Evolutionary conservation across 2,113 vertebrate genomes (phyloP), one percentile per base, ranked within the genome.

Genomic region (Galeopterus variegatus): DNA sequence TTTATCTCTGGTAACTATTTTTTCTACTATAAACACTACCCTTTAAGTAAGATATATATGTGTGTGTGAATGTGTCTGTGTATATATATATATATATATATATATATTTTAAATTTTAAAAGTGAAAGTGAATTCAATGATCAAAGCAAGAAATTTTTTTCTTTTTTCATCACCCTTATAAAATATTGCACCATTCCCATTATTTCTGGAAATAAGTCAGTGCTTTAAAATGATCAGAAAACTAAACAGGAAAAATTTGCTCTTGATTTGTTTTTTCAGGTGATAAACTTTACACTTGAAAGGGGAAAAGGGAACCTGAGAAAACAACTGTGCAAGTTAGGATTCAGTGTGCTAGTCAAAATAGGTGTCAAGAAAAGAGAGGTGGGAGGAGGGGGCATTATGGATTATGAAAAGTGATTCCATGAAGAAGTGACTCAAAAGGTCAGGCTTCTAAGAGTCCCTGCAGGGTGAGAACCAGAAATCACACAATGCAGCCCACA

Each of bases 401-500:
- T 14, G 41, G 79, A 96, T 94, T 69, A 80, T 76, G 84, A 62
- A 80, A 70, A 96, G 77, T 96, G 67, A 89, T 70, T 83, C 79
- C 52, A 79, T 72, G 73, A 94, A n/a, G 60, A 96, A 94, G 87
- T 93, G 56, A 90, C 94, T 97, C 86, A 60, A 95, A 93, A 98
- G 97, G 76, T 96, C 80, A 93, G 24, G 92, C 84, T 93, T 77
- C 62, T 86, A 65, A 95, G 90, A 96, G 96, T 94, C 56, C 64
- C 93, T 85, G 94, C 67, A 83, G 97, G 86, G 76, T n/a, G 69
- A 92, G 90, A 96, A 94, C 77, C 93, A 97, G 86, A 82, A 97
- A 86, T 87, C 97, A 72, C 85, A 92, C 6, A 11, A 50, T 36
- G 72, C 19, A 13, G 96, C 96, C 97, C 90, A 97, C 96, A 3